Evolutionary conservation across 2,113 vertebrate genomes (phyloP), one percentile per base, ranked within the genome.

Genomic region (Dryoscopus gambensis): DNA sequence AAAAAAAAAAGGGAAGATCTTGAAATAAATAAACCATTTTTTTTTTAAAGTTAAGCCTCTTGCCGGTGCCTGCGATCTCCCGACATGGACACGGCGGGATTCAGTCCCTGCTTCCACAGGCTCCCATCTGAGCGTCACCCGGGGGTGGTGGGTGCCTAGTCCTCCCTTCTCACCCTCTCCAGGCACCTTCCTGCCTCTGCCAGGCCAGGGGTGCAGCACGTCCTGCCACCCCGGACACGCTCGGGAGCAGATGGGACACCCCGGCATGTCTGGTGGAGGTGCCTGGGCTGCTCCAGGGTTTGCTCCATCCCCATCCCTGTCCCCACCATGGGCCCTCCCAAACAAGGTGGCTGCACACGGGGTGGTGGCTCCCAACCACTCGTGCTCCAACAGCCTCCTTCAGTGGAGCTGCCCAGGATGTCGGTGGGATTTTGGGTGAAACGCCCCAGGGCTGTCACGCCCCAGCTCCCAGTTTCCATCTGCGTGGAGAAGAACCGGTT

Each of bases 21-120:
- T 98, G 98, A 99, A 99, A 99, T 99, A 99, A 99, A 99, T 99
- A 99, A 99, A 99, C 98, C 97, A 97, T 44, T 85, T 89, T 70
- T 79, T 87, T 93, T 80, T 96, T 93, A 92, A 98, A 98, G 93
- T 91, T 84, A 93, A 63, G 80, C 44, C 67, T 95, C 92, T 87
- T 35, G 84, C 77, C 33, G 1, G 52, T 95, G 91, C 68, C 91
- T 92, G 76, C 24, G 8, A 28, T 44, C 77, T 84, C 87, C 75
- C 0, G 1, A 7, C 33, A 4, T 0, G 6, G 31, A 30, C 47
- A 7, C 5, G 2, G 44, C 14, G 35, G 67, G 10, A 33, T 47
- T 46, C 13, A 0, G 31, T 5, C 73, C 21, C 46, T 55, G 56
- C 53, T 59, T 31, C 5, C 50, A 62, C 22, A 5, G 8, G 44